These are phyloP conservation scores for Phymastichus coffea DNA, from an alignment of 1,140 invertebrate species.

Conservation along the genomic window DNA sequence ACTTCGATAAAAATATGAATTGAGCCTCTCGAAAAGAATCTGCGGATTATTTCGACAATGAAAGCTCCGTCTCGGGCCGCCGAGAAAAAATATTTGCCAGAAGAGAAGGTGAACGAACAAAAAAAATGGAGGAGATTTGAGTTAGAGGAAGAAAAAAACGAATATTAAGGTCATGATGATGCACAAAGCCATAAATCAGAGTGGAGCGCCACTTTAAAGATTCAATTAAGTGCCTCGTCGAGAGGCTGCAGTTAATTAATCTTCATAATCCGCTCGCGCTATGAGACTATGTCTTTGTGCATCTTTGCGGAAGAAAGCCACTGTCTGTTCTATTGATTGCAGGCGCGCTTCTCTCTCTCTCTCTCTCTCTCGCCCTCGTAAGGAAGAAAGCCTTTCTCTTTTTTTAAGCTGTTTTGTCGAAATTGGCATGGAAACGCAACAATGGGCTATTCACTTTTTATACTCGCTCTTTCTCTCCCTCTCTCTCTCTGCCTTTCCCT, in stretches of 20 bases:
- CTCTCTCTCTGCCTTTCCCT: too few species aligned
- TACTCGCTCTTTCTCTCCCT: too few species aligned
- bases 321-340: constrained; percentile 2
- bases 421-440: not conserved
- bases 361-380: too few species aligned
- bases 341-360: not conserved
- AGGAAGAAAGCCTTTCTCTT: too few species aligned
- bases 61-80: not conserved
- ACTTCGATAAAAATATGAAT: too few species aligned
- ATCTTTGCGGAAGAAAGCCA: not conserved
- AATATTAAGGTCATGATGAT: constrained; percentile 10
- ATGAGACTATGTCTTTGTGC: not conserved
- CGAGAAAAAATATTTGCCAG: not conserved
- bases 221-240: constrained; percentile 43
- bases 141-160: constrained; percentile 3
- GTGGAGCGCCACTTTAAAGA: constrained; percentile 38
- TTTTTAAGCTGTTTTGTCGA: not conserved
- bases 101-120: not conserved
- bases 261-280: constrained; percentile 43
- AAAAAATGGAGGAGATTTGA: not conserved
- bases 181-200: constrained; percentile 41
- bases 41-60: not conserved
- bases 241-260: constrained; percentile 43
- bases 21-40: too few species aligned
- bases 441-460: not conserved